Percentiles rank a stretch among this genome's conserved stretches.
Conservation (phyloP, 1,140 invertebrate genomes). For the Heterodera schachtii region DNA sequence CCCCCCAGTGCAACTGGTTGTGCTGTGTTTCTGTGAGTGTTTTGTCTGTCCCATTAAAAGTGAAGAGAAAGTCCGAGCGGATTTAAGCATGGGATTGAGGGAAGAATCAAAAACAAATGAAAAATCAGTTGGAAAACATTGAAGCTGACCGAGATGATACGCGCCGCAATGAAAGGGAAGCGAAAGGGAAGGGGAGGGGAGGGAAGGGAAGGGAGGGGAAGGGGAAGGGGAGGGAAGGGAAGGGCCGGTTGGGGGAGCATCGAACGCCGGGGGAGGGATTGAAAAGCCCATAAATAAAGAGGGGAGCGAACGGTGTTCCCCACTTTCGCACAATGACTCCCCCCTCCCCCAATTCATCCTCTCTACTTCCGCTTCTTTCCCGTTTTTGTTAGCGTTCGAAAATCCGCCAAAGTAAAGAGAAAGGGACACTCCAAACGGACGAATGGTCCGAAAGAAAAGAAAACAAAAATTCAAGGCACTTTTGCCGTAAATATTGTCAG, state of each 20-base stretch:
- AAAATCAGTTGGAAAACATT: background rate
- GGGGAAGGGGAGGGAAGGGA: no score
- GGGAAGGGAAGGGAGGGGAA: no score
- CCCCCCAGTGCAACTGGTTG: background rate
- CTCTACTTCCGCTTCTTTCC: background rate
- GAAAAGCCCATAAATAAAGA: background rate
- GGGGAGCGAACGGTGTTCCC: background rate
- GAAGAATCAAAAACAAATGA: background rate
- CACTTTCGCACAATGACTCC: background rate
- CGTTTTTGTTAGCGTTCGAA: background rate
- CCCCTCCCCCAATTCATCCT: no score
- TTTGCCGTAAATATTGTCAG: background rate
- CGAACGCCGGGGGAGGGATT: no score
- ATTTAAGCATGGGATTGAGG: no score
- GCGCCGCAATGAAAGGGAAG: no score
- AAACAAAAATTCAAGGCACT: no score
- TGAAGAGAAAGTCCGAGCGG: background rate
- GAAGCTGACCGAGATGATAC: background rate
- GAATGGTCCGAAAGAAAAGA: no score
- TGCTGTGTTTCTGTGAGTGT: background rate
- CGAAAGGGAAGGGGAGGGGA: no score
- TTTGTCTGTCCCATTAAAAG: background rate
- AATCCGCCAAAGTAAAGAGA: background rate
- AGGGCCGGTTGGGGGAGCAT: no score
- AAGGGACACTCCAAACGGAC: background rate